Evolutionary conservation across 2,797 vertebrate genomes (phyloP).

Genomic region (Agapornis canus): DNA sequence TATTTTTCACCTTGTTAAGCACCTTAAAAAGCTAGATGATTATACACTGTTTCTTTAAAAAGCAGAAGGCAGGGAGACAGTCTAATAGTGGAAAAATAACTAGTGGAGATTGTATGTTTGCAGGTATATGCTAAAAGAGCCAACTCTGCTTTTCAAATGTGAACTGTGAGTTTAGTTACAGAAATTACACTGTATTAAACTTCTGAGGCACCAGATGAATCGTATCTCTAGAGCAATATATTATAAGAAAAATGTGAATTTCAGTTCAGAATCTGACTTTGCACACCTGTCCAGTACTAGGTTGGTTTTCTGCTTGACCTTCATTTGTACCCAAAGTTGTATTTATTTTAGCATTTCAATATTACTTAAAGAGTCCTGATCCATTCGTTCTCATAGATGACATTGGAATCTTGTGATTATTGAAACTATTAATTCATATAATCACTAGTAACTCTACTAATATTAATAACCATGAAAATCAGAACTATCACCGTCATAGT

Average conservation of each 20-base stretch:
- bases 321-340: neutral
- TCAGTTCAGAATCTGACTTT: neutral
- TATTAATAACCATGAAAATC: neutral
- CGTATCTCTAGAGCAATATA: neutral
- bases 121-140: neutral
- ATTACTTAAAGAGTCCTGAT: neutral
- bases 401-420: neutral
- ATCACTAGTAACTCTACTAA: neutral
- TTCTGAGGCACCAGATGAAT: neutral
- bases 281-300: neutral
- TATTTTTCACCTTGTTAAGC: slow-evolving; percentile 75
- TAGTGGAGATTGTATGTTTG: neutral
- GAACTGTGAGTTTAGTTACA: neutral
- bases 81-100: slow-evolving; percentile 22
- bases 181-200: neutral
- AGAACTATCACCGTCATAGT: neutral
- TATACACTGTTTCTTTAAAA: slow-evolving; percentile 64
- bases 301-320: neutral
- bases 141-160: neutral
- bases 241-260: neutral
- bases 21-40: slow-evolving; percentile 70
- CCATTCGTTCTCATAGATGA: neutral
- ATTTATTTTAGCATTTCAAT: neutral
- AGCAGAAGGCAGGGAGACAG: slow-evolving; percentile 8
- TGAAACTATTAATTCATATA: neutral